Evolutionary conservation across 2,113 vertebrate species (phyloP), one percentile per base, ranked within the genome.

Genomic region (Meriones unguiculatus): DNA sequence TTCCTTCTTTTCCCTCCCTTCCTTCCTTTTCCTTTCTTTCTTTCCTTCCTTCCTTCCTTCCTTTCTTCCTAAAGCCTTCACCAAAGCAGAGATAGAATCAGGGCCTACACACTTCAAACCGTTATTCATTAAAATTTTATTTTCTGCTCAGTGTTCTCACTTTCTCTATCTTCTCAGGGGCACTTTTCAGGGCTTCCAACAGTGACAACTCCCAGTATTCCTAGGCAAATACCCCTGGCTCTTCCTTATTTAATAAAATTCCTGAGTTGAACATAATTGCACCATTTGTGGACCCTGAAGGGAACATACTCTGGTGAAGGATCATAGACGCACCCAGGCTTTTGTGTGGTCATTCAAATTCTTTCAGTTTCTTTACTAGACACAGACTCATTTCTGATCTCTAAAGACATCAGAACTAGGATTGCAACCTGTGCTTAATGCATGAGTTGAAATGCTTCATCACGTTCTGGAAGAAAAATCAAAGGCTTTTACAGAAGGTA

Each of bases 381-480:
- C 52, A 17, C 72, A 81, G 57, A 17, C 15, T 84, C 3, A 0
- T 69, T 89, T 95, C 70, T 80, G 80, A 75, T 70, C 24, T 78
- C 32, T 22, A 57, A 22, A n/a, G 86, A 75, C 50, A 70, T 85
- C 73, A 77, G 65, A 57, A 35, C 41, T 50, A 69, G 69, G 62
- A 82, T 59, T 32, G 50, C 88, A 96, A 15, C 52, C 13, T 94
- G 94, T 97, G 41, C 95, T 96, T 81, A 41, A 95, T 35, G 93
- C 96, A 46, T 95, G 95, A 92, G 52, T 52, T 92, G 86, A 86
- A 80, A 89, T 70, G 59, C 64, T 52, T 96, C 78, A 90, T 97
- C 89, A 72, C 2, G 70, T 92, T 81, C 89, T 91, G 91, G 91
- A 96, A 97, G 96, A 95, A 80, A 84, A 94, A 95, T 92, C 93